phyloP scores from a whole-genome alignment of 2,797 vertebrate genomes.

The Scleropages formosus region DNA sequence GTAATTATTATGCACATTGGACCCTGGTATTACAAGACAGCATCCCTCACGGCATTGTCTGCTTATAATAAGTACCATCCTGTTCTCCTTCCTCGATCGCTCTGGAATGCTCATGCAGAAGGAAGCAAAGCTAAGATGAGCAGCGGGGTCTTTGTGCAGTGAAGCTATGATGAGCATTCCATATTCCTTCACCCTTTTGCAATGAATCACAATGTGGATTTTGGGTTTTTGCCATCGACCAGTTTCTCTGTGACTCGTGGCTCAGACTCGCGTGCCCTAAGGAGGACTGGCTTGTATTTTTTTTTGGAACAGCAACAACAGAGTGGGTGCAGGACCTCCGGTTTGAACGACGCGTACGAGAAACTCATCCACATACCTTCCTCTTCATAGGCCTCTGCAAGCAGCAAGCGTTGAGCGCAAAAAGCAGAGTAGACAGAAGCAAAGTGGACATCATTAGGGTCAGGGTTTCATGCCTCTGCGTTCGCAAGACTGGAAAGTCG shows the following conservation, averaged over 20 bases:
- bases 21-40: background rate
- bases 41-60: background rate
- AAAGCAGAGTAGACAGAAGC: conserved; percentile 74
- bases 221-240: background rate
- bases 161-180: conserved; percentile 53
- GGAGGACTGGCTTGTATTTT: background rate
- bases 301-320: background rate
- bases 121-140: conserved; percentile 63
- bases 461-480: conserved; percentile 1
- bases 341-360: conserved; percentile 51
- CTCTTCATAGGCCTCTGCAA: conserved; percentile 80
- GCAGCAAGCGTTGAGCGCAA: conserved; percentile 75
- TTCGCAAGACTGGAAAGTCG: background rate
- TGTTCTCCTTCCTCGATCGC: conserved; percentile 66
- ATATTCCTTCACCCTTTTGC: conserved; percentile 62
- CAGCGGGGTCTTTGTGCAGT: conserved; percentile 38
- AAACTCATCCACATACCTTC: conserved; percentile 72
- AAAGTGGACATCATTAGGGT: conserved; percentile 42
- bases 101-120: conserved; percentile 64
- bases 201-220: background rate
- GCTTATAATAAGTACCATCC: conserved; percentile 47
- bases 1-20: conserved; percentile 1
- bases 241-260: background rate
- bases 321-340: conserved; percentile 40
- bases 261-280: background rate